Evolutionary conservation across 2,113 vertebrate genomes (phyloP).

Genomic region (Smithornis capensis): DNA sequence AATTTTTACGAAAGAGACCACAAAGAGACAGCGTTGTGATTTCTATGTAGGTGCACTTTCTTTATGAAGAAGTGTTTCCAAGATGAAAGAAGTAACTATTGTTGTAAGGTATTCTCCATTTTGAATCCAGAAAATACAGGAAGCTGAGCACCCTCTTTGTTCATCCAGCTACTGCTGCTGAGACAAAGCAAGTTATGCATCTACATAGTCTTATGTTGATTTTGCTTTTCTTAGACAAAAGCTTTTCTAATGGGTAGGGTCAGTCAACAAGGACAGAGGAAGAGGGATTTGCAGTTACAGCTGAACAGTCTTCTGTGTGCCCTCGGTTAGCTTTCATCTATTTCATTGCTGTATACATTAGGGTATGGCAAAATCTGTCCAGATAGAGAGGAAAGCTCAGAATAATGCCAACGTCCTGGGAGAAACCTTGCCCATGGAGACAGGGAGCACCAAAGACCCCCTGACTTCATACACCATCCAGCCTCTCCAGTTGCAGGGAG

Average conservation of each 20-base stretch:
- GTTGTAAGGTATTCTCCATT: constrained; percentile 43
- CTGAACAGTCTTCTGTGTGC: constrained; percentile 29
- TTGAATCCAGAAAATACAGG: constrained; percentile 53
- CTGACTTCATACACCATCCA: background rate
- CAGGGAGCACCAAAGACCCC: background rate
- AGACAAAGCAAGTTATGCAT: constrained; percentile 55
- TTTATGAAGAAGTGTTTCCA: background rate
- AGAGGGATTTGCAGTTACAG: constrained; percentile 52
- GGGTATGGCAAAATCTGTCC: background rate
- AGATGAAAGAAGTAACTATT: constrained; percentile 26
- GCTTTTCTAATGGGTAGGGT: constrained; percentile 30
- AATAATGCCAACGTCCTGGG: background rate
- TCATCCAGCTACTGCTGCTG: constrained; percentile 59
- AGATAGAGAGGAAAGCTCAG: background rate
- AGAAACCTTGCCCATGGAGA: background rate
- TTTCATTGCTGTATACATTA: constrained; percentile 38
- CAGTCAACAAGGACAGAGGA: constrained; percentile 34
- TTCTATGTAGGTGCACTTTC: background rate
- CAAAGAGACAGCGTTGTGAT: background rate
- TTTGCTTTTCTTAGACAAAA: constrained; percentile 60
- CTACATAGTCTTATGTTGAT: constrained; percentile 28
- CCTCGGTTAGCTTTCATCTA: constrained; percentile 61
- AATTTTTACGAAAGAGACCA: background rate
- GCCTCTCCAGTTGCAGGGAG: background rate
- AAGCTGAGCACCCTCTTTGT: constrained; percentile 50